These are phyloP conservation scores for Brachystomella parvula DNA, from an alignment of 1,140 invertebrate genomes.

Conservation along the genomic window DNA sequence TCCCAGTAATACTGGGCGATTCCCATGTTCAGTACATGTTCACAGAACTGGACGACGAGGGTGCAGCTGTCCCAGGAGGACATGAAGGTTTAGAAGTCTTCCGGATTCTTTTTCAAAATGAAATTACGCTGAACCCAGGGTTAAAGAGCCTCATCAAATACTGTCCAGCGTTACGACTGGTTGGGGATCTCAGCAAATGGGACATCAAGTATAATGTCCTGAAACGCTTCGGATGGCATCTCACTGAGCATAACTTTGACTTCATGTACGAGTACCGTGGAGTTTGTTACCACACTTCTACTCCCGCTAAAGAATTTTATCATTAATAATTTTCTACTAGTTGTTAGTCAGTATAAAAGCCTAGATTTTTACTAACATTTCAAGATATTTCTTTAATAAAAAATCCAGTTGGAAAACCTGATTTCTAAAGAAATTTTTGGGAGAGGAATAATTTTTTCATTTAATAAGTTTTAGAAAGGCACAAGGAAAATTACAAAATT, in stretches of 20 bases:
- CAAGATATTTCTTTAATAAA: too few relatives aligned
- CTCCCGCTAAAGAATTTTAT: background rate
- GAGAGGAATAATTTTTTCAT: too few relatives aligned
- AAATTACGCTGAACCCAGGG: conserved; percentile 8
- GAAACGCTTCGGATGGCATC: background rate
- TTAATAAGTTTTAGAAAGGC: background rate
- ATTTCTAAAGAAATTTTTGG: too few relatives aligned
- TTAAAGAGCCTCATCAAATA: conserved; percentile 10
- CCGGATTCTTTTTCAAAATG: conserved; percentile 20
- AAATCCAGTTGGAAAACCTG: too few relatives aligned
- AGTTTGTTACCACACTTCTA: background rate
- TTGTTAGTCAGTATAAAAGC: too few relatives aligned
- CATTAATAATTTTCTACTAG: background rate
- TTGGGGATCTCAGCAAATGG: conserved; percentile 26
- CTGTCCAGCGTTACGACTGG: conserved; percentile 18
- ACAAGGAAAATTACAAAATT: background rate
- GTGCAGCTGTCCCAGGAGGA: background rate
- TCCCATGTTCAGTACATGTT: conserved; percentile 1
- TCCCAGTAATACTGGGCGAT: conserved; percentile 11
- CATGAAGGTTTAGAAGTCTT: conserved; percentile 15
- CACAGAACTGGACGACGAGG: background rate
- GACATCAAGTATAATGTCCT: background rate
- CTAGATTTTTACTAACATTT: too few relatives aligned
- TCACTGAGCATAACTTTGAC: background rate
- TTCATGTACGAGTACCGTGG: background rate